phyloP scores from a whole-genome alignment of 2,113 vertebrate species.

The Orycteropus afer region DNA sequence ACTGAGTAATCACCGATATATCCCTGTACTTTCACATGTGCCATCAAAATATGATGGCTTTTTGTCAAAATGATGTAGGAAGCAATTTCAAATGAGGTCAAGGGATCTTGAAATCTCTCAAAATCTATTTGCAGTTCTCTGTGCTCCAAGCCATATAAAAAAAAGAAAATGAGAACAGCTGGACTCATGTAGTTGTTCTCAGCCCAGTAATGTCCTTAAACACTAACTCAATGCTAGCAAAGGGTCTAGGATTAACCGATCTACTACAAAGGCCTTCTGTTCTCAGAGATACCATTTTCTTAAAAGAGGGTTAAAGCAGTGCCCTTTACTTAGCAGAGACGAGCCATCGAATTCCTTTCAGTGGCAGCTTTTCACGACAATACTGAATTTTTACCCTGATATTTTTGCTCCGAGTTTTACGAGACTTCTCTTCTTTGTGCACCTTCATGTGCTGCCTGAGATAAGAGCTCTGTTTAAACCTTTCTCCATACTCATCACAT shows the following conservation, averaged over 20 bases:
- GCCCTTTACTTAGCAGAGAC: constrained; percentile 34
- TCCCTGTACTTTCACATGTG: not conserved
- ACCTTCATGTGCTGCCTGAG: constrained; percentile 73
- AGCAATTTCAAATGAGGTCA: constrained; percentile 41
- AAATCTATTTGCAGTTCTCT: constrained; percentile 17
- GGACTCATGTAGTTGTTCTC: not conserved
- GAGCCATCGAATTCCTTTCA: constrained; percentile 55
- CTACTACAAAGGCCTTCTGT: not conserved
- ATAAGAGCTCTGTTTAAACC: constrained; percentile 67
- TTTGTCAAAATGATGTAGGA: constrained; percentile 35
- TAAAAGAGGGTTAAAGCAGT: not conserved
- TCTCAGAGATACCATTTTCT: not conserved
- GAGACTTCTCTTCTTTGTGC: constrained; percentile 61
- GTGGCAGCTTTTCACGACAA: constrained; percentile 61
- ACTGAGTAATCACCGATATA: not conserved
- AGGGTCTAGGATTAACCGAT: not conserved
- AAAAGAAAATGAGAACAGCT: not conserved
- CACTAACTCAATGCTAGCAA: constrained; percentile 12
- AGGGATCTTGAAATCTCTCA: not conserved
- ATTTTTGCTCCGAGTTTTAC: not conserved
- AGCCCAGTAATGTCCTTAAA: not conserved
- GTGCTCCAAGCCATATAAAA: not conserved
- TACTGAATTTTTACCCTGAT: constrained; percentile 27
- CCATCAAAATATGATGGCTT: not conserved
- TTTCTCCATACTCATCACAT: not conserved